Evolutionary conservation across 2,888 invertebrate genomes (phyloP).

Genomic region (Tetranychus truncatus): DNA sequence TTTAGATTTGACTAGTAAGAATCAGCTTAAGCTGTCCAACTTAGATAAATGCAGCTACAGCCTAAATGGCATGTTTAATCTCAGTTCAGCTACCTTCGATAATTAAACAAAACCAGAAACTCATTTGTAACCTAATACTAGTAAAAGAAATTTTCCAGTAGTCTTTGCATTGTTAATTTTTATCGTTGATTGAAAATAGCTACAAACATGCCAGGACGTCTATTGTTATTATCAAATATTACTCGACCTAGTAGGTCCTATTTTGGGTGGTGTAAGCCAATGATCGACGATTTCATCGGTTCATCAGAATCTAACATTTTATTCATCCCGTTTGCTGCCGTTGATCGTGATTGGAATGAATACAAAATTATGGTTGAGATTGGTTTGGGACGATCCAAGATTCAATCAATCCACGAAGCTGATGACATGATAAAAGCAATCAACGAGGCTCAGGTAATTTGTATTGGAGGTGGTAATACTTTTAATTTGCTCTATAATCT

Average conservation of each 20-base stretch:
- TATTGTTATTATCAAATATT: slow-evolving; percentile 22
- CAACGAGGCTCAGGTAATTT: slow-evolving; percentile 47
- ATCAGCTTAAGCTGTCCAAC: too few relatives aligned
- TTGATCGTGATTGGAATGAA: slow-evolving; percentile 41
- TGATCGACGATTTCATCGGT: slow-evolving; percentile 17
- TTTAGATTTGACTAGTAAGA: too few relatives aligned
- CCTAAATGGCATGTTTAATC: too few relatives aligned
- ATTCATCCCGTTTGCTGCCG: slow-evolving; percentile 54
- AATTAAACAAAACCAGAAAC: too few relatives aligned
- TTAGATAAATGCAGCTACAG: too few relatives aligned
- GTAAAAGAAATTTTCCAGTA: too few relatives aligned
- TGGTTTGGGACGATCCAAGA: slow-evolving; percentile 38
- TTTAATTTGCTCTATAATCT: slow-evolving; percentile 51
- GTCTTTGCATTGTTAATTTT: too few relatives aligned
- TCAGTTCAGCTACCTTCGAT: too few relatives aligned
- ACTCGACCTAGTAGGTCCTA: slow-evolving; percentile 12
- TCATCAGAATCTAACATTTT: slow-evolving; percentile 41
- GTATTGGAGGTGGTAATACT: slow-evolving; percentile 59
- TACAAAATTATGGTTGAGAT: slow-evolving; percentile 45
- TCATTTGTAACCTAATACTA: too few relatives aligned
- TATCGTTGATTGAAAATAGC: too few relatives aligned
- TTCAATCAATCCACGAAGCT: slow-evolving; percentile 43
- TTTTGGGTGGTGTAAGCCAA: slow-evolving; percentile 16
- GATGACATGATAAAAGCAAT: slow-evolving; percentile 42
- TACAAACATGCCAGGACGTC: not conserved